These are phyloP conservation scores for Maccullochella peelii DNA, from an alignment of 2,113 vertebrate genomes.

Conservation along the genomic window DNA sequence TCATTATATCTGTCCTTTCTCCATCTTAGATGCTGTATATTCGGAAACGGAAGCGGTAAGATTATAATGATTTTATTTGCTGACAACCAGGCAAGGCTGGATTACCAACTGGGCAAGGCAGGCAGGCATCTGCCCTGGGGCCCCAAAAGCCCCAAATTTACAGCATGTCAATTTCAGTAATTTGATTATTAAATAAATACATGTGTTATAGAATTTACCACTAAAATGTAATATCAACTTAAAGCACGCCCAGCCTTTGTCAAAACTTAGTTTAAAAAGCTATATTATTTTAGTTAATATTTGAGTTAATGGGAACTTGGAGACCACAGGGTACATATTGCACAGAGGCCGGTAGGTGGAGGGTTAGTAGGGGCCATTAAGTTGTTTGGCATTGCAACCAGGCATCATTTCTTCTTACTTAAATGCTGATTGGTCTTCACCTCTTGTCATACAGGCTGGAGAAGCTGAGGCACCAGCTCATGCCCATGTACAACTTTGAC, in stretches of 20 bases:
- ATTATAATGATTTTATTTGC: not conserved
- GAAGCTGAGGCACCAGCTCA: slow-evolving; percentile 96
- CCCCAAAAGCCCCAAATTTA: not conserved
- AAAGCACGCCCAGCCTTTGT: not conserved
- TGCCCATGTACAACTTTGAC: slow-evolving; percentile 99
- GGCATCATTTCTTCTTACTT: not conserved
- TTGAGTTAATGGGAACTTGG: too few species aligned
- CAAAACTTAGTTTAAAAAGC: not conserved
- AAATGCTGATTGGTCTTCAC: not conserved
- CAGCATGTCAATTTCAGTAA: not conserved
- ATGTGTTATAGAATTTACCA: not conserved
- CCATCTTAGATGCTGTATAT: slow-evolving; percentile 93
- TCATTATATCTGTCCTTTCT: slow-evolving; percentile 50
- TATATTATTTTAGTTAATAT: not conserved
- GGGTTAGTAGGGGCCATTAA: not conserved
- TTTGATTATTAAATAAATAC: not conserved
- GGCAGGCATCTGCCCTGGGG: too few species aligned
- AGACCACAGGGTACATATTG: not conserved
- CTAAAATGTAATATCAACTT: not conserved
- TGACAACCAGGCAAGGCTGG: not conserved
- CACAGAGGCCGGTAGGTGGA: not conserved
- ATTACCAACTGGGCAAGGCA: too few species aligned
- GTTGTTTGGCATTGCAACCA: not conserved
- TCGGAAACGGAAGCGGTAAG: slow-evolving; percentile 96
- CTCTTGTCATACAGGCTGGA: slow-evolving; percentile 86